Evolutionary conservation across 2,113 vertebrate species (phyloP), one percentile per base, ranked within the genome.

Genomic region (Morone saxatilis): DNA sequence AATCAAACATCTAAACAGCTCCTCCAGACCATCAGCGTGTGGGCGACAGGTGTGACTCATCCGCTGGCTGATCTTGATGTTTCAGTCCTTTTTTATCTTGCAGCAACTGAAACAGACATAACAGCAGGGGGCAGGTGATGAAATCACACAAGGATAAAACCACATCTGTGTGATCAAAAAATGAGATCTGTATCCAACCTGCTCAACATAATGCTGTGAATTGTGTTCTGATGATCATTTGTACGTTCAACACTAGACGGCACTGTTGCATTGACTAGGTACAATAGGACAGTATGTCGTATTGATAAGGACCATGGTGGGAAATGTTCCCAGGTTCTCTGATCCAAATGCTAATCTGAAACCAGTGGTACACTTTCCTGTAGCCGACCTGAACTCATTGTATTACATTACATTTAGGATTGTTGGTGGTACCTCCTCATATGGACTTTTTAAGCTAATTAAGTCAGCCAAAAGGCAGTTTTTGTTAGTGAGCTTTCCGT

Each of bases 101-200:
- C 88, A 54, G 88, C 83, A 72, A 83, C 93, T 94, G 92, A 59
- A 92, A 94, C 41, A 88, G 1, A 80, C 14, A 86, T 1, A 57
- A 25, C 2, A 71, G 66, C 19, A 73, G 43, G 12, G 40, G 1
- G 31, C 4, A 66, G 9, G 61, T 7, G 41, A 71, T 65, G 14
- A 82, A 77, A 20, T 6, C 47, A 68, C 3, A 14, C 3, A 0
- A 13, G 0, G 47, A 66, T 22, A 20, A 75, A 54, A 36, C 12
- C 16, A 47, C 13, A 50, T 66, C 41, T 47, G 3, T 31, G 51
- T 31, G 19, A 65, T 40, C 10, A 31, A 43, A 36, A 59, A 47
- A 71, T 4, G 0, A 40, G 6, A 54, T 3, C 25, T 10, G 10
- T 19, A 50, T 48, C 16, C 61, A 38, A 22, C 4, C 13, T 8